Base-by-base conservation (phyloP, 2,113 vertebrate species). In the Epinephelus lanceolatus region DNA sequence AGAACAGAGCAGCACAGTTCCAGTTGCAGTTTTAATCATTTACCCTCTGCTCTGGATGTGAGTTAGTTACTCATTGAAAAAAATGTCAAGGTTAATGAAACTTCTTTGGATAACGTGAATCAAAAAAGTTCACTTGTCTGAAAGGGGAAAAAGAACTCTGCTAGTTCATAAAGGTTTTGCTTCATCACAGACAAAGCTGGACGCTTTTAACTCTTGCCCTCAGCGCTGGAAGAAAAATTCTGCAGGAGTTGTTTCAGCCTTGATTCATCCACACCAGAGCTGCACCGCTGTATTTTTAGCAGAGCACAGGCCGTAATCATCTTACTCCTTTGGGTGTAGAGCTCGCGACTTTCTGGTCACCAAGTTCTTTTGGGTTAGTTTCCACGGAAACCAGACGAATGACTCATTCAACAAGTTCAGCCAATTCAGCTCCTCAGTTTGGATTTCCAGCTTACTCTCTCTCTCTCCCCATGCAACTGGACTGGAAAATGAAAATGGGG, bases 361-460 rank as follows among this genome's bases (percentile, higher is more conserved):
- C 5, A 61, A 78, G 85, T 87, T 83, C 49, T 80, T 90, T 90
- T 65, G n/a, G 77, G 79, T 86, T 27, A 42, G 84, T 93, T 88
- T 84, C 93, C 91, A 89, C 30, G 25, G 89, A 89, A 90, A 93
- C 87, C 90, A 92, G 91, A 94, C 88, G 47, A 78, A 84, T 93
- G 92, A 94, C 87, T 91, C 92, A 93, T 63, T 55, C 47, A 47
- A 56, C 63, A 52, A 66, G 81, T 87, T 84, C 72, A 74, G 81
- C 78, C 77, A 78, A 86, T 75, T 84, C 78, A 80, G 80, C 56
- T 51, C 68, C 83, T 78, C 47, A 81, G 83, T 86, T 85, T 73
- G 21, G 27, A 23, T 89, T 89, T 78, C 76, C 76, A 80, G 51
- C 72, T 57, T 23, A 3, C 55, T 79, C 42, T 21, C 53, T 51